Evolutionary conservation across 2,113 vertebrate species (phyloP).

Genomic region (Heliornis fulica): DNA sequence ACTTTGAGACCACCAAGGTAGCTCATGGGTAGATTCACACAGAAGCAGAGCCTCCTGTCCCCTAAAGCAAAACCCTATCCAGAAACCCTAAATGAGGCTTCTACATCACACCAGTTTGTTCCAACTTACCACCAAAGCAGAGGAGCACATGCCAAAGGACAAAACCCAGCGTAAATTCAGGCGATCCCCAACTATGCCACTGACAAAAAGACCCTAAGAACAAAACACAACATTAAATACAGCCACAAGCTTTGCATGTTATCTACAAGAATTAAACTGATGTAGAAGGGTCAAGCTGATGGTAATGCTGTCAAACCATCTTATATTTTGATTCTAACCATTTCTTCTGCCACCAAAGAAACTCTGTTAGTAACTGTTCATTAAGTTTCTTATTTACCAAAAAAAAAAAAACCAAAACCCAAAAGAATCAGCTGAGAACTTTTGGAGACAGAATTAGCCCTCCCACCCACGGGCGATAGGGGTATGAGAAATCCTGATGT

Average conservation of each 20-base stretch:
- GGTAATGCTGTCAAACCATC: neutral
- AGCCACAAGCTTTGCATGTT: neutral
- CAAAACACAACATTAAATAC: neutral
- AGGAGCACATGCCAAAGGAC: conserved; percentile 92
- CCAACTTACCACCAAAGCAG: conserved; percentile 87
- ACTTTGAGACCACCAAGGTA: neutral
- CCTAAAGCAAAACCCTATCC: neutral
- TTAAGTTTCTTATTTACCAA: neutral
- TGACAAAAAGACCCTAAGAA: conserved; percentile 90
- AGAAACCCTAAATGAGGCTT: neutral
- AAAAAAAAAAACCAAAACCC: neutral
- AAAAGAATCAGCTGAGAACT: neutral
- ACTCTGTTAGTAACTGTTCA: neutral
- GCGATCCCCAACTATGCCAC: conserved; percentile 89
- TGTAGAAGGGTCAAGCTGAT: neutral
- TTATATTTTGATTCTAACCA: neutral
- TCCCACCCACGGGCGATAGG: neutral
- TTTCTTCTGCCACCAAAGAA: neutral
- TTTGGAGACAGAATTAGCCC: neutral
- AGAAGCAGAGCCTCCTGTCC: neutral
- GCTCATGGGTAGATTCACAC: neutral
- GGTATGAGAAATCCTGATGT: neutral
- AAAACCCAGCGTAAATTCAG: conserved; percentile 92
- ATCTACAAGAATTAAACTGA: neutral
- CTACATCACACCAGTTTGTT: neutral